Conservation (phyloP, 2,888 invertebrate genomes). For the Himalopsyche japonica region DNA sequence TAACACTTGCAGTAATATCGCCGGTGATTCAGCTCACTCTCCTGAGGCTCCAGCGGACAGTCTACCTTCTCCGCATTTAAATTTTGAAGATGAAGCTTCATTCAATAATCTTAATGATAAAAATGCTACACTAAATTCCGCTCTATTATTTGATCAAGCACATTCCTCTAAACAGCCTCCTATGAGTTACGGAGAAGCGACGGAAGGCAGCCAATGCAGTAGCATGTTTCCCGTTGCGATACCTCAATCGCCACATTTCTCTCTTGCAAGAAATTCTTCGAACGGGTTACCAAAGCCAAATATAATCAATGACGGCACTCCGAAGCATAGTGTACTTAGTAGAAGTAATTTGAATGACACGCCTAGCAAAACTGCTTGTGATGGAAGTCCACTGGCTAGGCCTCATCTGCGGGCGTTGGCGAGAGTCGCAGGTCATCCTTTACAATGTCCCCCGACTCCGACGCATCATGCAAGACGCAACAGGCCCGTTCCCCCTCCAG, state of each 20-base stretch:
- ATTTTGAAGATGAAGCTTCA: background rate
- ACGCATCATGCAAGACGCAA: slow-evolving; percentile 80
- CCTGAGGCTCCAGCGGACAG: slow-evolving; percentile 10
- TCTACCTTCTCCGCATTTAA: slow-evolving; percentile 1
- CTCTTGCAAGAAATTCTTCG: slow-evolving; percentile 48
- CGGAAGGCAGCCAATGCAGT: slow-evolving; percentile 49
- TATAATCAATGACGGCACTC: slow-evolving; percentile 53
- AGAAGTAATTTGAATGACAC: slow-evolving; percentile 43
- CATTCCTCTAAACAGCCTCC: slow-evolving; percentile 31
- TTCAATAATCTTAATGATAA: slow-evolving; percentile 6
- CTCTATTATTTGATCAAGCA: slow-evolving; percentile 21
- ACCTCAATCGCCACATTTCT: slow-evolving; percentile 49
- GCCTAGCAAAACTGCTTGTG: slow-evolving; percentile 42
- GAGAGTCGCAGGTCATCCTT: slow-evolving; percentile 60
- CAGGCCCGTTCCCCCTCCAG: slow-evolving; percentile 59
- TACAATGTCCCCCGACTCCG: slow-evolving; percentile 84
- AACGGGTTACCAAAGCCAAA: slow-evolving; percentile 49
- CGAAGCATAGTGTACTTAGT: slow-evolving; percentile 53
- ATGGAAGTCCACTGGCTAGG: slow-evolving; percentile 52
- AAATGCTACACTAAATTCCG: background rate
- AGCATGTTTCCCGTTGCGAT: slow-evolving; percentile 46
- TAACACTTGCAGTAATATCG: slow-evolving; percentile 34
- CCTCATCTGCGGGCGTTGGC: slow-evolving; percentile 68
- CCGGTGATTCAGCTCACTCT: slow-evolving; percentile 21
- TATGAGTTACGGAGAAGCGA: slow-evolving; percentile 47